phyloP scores from a whole-genome alignment of 2,888 invertebrate genomes.

The Heliconius charithonia region DNA sequence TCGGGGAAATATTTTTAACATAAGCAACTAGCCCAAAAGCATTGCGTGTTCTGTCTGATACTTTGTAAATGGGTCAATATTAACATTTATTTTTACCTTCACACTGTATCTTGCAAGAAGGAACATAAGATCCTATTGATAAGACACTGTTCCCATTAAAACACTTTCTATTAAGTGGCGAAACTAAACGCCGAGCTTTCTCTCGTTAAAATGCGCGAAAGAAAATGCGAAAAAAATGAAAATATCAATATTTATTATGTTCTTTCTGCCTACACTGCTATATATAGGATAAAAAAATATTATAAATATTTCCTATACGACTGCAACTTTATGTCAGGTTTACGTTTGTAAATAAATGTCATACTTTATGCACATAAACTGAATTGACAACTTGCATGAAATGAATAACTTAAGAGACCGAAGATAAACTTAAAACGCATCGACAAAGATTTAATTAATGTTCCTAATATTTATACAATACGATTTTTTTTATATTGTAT shows the following conservation, averaged over 20 bases:
- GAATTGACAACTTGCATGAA: background rate
- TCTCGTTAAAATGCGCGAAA: no score
- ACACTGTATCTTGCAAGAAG: background rate
- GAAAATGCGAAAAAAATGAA: no score
- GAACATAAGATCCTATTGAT: background rate
- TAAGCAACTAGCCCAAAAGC: background rate
- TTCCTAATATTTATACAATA: no score
- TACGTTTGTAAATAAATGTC: background rate
- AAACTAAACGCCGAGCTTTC: no score
- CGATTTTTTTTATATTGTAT: no score
- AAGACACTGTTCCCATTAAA: background rate
- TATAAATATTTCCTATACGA: no score
- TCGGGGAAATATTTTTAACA: background rate
- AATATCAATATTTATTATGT: no score
- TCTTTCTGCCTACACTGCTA: no score
- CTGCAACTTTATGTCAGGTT: no score
- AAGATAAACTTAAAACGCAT: background rate
- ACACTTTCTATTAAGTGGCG: no score
- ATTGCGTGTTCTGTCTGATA: background rate
- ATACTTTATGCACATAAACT: background rate
- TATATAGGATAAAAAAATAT: no score
- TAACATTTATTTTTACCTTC: no score
- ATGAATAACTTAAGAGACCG: background rate
- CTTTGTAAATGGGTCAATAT: background rate
- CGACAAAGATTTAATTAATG: background rate